phyloP scores from a whole-genome alignment of 2,797 vertebrate species.

The Hemitrygon akajei region DNA sequence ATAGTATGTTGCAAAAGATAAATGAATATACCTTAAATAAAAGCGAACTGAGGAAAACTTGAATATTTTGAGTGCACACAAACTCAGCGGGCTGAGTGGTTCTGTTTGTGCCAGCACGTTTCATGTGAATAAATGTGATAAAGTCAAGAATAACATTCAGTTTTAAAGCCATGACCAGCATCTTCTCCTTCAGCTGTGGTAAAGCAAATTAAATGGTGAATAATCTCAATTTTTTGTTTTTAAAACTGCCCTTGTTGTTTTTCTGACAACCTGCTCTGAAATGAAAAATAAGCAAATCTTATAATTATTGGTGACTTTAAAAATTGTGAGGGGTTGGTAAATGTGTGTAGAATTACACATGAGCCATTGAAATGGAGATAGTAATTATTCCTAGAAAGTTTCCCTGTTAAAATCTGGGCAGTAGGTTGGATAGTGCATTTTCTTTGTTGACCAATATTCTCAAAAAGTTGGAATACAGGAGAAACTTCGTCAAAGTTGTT shows the following conservation, averaged over 20 bases:
- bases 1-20: not conserved
- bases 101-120: not conserved
- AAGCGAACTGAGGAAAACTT: not conserved
- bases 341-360: not conserved
- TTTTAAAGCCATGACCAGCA: not conserved
- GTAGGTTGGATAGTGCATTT: not conserved
- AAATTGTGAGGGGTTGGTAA: not conserved
- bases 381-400: not conserved
- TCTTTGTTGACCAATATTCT: not conserved
- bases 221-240: not conserved
- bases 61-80: not conserved
- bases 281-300: not conserved
- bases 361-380: not conserved
- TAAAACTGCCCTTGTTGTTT: not conserved
- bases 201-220: not conserved
- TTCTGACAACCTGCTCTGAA: not conserved
- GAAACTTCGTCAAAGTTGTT: not conserved
- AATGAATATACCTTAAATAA: not conserved
- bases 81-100: not conserved
- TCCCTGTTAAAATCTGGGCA: not conserved
- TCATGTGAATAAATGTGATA: not conserved
- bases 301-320: not conserved
- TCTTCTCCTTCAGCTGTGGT: not conserved
- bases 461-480: not conserved
- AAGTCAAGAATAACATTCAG: not conserved